Percentiles rank a stretch among this genome's conserved stretches.
Conservation (phyloP, 2,113 vertebrate species). For the Chroicocephalus ridibundus region DNA sequence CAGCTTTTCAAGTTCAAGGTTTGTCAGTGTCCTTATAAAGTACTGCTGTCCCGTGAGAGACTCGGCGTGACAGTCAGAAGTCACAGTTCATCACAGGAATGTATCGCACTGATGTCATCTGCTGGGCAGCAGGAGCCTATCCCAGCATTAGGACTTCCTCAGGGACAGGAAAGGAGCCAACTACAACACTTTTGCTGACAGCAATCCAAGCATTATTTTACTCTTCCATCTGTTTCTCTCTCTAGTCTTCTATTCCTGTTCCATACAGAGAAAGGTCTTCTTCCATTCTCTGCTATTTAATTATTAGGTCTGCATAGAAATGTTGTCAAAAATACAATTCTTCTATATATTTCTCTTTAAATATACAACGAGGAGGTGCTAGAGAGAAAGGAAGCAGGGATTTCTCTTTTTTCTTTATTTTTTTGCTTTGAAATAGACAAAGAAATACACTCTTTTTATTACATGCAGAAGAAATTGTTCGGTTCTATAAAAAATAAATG, state of each 20-base stretch:
- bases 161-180: conserved; percentile 27
- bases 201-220: conserved; percentile 55
- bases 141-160: conserved; percentile 3
- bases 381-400: neutral
- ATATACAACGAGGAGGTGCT: neutral
- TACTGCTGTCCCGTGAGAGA: neutral
- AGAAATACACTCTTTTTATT: neutral
- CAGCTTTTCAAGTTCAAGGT: neutral
- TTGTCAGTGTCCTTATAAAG: fast-evolving
- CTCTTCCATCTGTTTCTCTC: conserved; percentile 55
- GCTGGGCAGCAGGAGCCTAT: neutral
- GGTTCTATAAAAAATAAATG: neutral
- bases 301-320: neutral
- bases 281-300: neutral
- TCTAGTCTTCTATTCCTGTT: neutral
- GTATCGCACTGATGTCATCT: neutral
- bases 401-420: neutral
- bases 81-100: conserved; percentile 13
- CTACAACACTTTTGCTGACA: conserved; percentile 31
- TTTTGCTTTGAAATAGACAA: neutral
- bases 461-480: neutral
- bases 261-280: neutral
- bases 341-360: neutral
- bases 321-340: neutral
- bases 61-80: neutral